These are phyloP conservation scores for Aplysina aerophoba DNA, from an alignment of 37 sponge, comb jelly and placozoan genomes.

Conservation along the genomic window DNA sequence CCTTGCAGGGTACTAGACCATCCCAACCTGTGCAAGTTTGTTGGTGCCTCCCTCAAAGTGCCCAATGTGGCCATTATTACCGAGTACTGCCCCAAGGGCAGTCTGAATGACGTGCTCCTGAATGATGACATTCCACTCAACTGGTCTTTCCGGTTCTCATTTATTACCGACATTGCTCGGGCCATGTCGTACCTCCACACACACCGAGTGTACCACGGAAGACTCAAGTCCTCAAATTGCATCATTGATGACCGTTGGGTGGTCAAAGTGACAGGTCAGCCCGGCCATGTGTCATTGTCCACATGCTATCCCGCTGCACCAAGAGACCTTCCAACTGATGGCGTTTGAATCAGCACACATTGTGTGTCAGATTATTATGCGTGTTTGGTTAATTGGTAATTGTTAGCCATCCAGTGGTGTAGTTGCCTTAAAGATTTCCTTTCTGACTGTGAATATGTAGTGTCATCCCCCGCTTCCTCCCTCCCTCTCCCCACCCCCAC, in stretches of 20 bases:
- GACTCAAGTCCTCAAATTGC: constrained; percentile 86
- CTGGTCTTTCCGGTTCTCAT: constrained; percentile 91
- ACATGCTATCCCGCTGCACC: too few species aligned
- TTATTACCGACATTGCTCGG: constrained; percentile 84
- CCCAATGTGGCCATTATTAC: constrained; percentile 67
- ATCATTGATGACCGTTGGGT: constrained; percentile 93
- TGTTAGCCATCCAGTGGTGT: too few species aligned
- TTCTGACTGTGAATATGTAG: too few species aligned
- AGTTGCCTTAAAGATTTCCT: too few species aligned
- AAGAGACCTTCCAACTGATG: too few species aligned
- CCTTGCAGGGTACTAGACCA: constrained; percentile 75
- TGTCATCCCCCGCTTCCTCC: neutral
- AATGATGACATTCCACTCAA: constrained; percentile 93
- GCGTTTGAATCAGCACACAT: too few species aligned
- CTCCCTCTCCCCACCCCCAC: neutral
- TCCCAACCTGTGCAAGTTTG: constrained; percentile 87
- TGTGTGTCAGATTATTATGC: too few species aligned
- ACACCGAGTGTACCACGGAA: constrained; percentile 69
- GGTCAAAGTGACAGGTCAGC: constrained; percentile 82
- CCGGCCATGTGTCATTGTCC: neutral
- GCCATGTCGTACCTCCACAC: constrained; percentile 84
- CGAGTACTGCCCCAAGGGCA: constrained; percentile 94
- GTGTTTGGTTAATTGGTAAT: too few species aligned
- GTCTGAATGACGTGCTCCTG: constrained; percentile 89
- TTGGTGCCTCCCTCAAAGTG: constrained; percentile 70